phyloP scores from a whole-genome alignment of 2,888 invertebrate genomes.

The Phengaris arion region DNA sequence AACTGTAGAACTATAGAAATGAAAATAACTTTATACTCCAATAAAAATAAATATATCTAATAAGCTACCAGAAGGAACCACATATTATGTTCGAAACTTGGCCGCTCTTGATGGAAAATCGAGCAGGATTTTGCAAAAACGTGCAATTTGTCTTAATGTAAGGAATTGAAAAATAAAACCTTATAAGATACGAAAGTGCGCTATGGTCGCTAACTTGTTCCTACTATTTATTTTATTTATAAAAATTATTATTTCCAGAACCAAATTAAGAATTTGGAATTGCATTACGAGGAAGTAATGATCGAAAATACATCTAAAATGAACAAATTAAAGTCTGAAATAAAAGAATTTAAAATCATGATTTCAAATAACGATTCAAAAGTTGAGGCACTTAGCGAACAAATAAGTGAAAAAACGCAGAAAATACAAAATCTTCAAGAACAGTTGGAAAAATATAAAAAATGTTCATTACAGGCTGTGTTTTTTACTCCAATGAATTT shows the following conservation, averaged over 20 bases:
- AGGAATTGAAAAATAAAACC: too few species aligned
- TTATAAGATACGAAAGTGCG: too few species aligned
- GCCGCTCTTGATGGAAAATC: too few species aligned
- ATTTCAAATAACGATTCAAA: constrained; percentile 71
- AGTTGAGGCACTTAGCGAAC: constrained; percentile 71
- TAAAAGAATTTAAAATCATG: constrained; percentile 62
- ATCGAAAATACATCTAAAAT: constrained; percentile 73
- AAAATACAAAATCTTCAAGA: constrained; percentile 72
- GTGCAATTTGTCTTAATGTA: too few species aligned
- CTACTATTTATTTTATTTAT: too few species aligned
- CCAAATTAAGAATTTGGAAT: constrained; percentile 70
- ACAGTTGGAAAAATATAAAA: constrained; percentile 67
- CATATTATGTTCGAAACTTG: too few species aligned
- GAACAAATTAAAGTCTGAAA: constrained; percentile 67
- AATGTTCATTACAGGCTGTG: constrained; percentile 71
- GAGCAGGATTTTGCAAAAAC: too few species aligned
- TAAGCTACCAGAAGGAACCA: too few species aligned
- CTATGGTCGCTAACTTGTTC: too few species aligned
- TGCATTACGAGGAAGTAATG: constrained; percentile 71
- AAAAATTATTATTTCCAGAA: constrained; percentile 54
- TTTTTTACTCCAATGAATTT: constrained; percentile 76
- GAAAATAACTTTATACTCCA: too few species aligned
- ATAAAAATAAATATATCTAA: too few species aligned
- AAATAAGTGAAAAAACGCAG: constrained; percentile 66
- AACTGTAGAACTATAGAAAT: too few species aligned